Evolutionary conservation across 2,797 vertebrate species (phyloP).

Genomic region (Petrocephalus sullivani): DNA sequence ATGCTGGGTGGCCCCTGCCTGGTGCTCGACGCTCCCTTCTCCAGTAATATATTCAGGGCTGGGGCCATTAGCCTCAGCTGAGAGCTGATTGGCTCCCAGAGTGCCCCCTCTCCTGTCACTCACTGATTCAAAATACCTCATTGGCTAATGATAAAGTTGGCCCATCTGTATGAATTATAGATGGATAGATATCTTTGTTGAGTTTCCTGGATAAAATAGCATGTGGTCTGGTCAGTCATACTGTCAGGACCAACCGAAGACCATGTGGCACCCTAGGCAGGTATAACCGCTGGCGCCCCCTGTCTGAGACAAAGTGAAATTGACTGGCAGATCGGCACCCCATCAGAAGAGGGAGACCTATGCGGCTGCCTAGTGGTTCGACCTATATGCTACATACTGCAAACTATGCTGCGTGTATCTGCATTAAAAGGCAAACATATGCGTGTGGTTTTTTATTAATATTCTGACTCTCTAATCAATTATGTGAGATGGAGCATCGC

Average conservation of each 20-base stretch:
- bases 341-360: background rate
- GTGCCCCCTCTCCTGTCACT: background rate
- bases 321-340: background rate
- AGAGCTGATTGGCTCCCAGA: background rate
- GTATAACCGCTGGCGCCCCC: background rate
- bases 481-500: slow-evolving; percentile 57
- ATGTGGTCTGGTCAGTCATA: background rate
- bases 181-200: background rate
- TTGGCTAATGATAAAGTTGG: background rate
- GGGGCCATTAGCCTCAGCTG: background rate
- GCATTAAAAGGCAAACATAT: slow-evolving; percentile 37
- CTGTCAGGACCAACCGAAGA: background rate
- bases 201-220: background rate
- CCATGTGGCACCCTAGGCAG: background rate
- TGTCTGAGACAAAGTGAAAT: background rate
- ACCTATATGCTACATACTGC: too few species aligned
- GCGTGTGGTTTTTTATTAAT: slow-evolving; percentile 45
- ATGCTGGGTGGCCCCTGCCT: background rate
- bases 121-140: background rate
- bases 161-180: background rate
- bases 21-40: background rate
- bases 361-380: background rate
- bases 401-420: slow-evolving; percentile 3
- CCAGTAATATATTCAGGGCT: background rate
- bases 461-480: slow-evolving; percentile 56